A percentile compares a stretch with the other conserved stretches of the same genome.
Evolutionary conservation across 2,797 vertebrate genomes (phyloP).

Genomic region (Eulemur coronatus): DNA sequence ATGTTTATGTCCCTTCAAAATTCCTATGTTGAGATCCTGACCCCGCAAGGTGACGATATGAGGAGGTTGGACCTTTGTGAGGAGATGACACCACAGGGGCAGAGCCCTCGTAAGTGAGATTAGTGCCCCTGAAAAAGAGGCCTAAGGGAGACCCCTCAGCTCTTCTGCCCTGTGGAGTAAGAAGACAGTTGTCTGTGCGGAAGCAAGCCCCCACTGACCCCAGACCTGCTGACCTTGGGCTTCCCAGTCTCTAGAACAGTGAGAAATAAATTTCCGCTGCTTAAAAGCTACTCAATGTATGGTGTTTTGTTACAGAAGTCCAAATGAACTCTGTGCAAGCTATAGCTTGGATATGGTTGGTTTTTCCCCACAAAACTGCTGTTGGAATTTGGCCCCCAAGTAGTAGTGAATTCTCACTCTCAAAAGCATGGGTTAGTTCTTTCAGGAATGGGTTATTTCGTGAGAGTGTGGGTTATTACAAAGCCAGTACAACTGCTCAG

Average conservation of each 20-base stretch:
- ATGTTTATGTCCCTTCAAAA: neutral
- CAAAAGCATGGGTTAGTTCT: neutral
- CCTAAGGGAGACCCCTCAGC: neutral
- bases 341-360: neutral
- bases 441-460: neutral
- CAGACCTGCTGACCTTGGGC: neutral
- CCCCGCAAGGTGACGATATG: no score
- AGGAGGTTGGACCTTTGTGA: neutral
- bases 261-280: neutral
- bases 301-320: neutral
- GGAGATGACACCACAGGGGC: no score
- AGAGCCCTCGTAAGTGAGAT: neutral
- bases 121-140: no score
- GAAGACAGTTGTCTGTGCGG: neutral
- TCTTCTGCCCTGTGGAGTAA: neutral
- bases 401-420: neutral
- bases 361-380: no score
- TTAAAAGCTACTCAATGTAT: neutral
- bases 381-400: neutral
- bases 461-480: neutral
- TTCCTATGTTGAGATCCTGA: neutral
- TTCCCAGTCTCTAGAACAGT: neutral
- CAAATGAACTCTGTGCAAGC: neutral
- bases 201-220: neutral
- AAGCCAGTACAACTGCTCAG: neutral